Base-by-base conservation (phyloP, 1,140 invertebrate genomes). In the Pseudomyrmex concolor region DNA sequence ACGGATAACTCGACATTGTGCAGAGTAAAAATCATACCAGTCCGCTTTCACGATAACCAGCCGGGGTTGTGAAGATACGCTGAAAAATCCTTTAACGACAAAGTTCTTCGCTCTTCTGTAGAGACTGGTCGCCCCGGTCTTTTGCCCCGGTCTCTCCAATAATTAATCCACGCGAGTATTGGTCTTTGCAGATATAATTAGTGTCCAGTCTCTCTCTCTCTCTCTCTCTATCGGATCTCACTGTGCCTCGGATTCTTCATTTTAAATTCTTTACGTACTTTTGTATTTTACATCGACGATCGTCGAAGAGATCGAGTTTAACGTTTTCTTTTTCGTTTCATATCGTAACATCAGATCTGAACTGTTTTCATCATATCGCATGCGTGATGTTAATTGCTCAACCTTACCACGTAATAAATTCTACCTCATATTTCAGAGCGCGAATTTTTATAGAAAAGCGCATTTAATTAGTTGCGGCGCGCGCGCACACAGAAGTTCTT, bases 101-200 rank as follows among this genome's bases (percentile, higher is more conserved):
- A 60, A 72, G 70, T 62, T 73, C 78, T 64, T 82, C 54, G 73
- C 54, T 70, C 10, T 34, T 54, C 50, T 19, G 17, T 15, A 17
- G 19, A 34, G 82, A 80, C 74, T 74, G 68, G 63, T 86, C 60
- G 72, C 62, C 72, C 68, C 68, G 50, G 57, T 86, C 68, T 34
- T 34, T 86, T 68, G 67, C 57, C 34, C 64, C n/a, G 17, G 50
- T 72, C 77, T 80, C 70, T 71, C 22, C 34, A 78, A 83, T 81
- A 86, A 87, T 87, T 87, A 86, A 86, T 73, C 68, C 51, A 45
- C 19, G 12, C 10, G 59, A 85, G 76, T 83, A 90, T 90, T 87
- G 85, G 67, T 81, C 66, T 34, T 34, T 15, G 54, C 22, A n/a
- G 76, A 80, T 71, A 70, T 78, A 80, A 80, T 80, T 80, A 80